Base-by-base conservation (phyloP, 37 sponge, comb jelly and placozoan species). In the Chondrosia reniformis region DNA sequence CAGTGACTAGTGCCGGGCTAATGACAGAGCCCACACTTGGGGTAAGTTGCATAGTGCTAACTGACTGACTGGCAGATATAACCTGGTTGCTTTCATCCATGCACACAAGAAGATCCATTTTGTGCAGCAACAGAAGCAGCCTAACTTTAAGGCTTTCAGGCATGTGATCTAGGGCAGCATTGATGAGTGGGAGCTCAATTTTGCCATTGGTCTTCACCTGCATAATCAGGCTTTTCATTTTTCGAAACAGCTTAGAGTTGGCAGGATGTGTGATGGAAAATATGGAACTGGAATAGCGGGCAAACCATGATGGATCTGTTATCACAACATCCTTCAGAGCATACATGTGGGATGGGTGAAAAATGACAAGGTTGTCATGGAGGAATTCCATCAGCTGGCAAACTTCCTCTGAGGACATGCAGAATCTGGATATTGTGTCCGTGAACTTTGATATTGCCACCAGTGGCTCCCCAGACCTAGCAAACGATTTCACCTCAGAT, bases 81-180 rank as follows among this genome's bases (percentile, higher is more conserved):
- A 12, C 45, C 39, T 59, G 2, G 43, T 69, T 19, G 22, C 42
- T 41, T 1, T 17, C 72, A 40, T 38, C 72, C 3, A 82, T 63
- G 22, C 78, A 64, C 33, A 73, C 80, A 33, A 85, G 38, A n/a
- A 90, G 75, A 49, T 90, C 90, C 86, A 90, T 82, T 59, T 78
- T 81, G 67, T 90, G 83, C 80, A 85, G 58, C 2, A 90, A 30
- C 3, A 71, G 46, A 19, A 90, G 76, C 8, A 90, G 49, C 57
- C 76, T 39, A n/a, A n/a, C n/a, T n/a, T n/a, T n/a, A n/a, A n/a
- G n/a, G n/a, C n/a, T n/a, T n/a, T n/a, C n/a, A n/a, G n/a, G n/a
- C n/a, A n/a, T n/a, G n/a, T n/a, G n/a, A n/a, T n/a, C n/a, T n/a
- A n/a, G n/a, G n/a, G n/a, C n/a, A n/a, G n/a, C n/a, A n/a, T n/a